These are phyloP conservation scores for Crotalus helleri DNA, from an alignment of 2,113 vertebrate genomes.

Conservation along the genomic window DNA sequence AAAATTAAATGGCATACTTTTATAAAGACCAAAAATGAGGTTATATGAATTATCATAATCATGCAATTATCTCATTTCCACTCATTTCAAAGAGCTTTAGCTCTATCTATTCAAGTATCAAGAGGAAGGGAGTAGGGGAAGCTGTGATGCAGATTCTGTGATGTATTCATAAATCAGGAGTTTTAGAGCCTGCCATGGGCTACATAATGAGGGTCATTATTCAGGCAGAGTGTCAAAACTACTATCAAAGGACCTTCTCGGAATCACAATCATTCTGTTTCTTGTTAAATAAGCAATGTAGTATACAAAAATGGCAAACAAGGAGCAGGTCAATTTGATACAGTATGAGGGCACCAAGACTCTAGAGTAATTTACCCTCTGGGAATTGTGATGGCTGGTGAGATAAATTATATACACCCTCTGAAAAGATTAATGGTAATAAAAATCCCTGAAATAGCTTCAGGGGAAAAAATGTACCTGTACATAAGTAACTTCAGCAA, in stretches of 20 bases:
- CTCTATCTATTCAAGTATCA: constrained; percentile 68
- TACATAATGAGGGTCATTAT: constrained; percentile 99
- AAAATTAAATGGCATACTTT: constrained; percentile 68
- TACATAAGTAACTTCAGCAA: constrained; percentile 67
- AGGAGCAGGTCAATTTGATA: constrained; percentile 99
- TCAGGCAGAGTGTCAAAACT: constrained; percentile 99
- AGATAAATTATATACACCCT: constrained; percentile 95
- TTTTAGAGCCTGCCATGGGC: constrained; percentile 96
- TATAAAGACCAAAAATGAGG: constrained; percentile 64
- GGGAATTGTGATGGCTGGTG: constrained; percentile 92
- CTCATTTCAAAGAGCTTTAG: constrained; percentile 67
- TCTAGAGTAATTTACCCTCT: constrained; percentile 98
- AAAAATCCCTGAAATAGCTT: constrained; percentile 74
- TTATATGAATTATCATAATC: constrained; percentile 71
- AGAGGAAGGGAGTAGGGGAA: constrained; percentile 71
- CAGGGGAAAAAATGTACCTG: constrained; percentile 59
- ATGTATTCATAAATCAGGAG: constrained; percentile 99
- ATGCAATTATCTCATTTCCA: constrained; percentile 72
- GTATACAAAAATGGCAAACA: constrained; percentile 99
- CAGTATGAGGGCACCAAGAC: constrained; percentile 90
- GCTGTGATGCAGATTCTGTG: constrained; percentile 79
- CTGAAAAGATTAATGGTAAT: constrained; percentile 95
- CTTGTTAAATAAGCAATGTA: constrained; percentile 99
- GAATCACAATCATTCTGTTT: constrained; percentile 99
- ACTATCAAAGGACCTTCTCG: constrained; percentile 98